A percentile compares a stretch with the other conserved stretches of the same genome.
These are phyloP conservation scores for Oxyteleia sp. DNA, from an alignment of 2,888 invertebrate species.

Conservation along the genomic window DNA sequence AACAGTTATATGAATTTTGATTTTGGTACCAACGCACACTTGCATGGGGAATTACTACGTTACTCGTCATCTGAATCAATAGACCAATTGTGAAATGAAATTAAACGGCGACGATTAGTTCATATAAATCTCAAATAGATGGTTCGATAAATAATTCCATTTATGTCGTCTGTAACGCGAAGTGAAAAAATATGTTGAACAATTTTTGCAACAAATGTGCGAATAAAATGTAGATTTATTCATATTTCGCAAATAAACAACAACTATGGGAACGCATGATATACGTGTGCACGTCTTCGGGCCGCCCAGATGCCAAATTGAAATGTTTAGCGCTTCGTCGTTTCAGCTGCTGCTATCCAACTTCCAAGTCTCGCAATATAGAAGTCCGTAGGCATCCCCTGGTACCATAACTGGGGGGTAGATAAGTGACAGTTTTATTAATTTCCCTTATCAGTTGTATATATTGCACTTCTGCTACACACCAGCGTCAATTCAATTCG, in stretches of 20 bases:
- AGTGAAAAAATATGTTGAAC: no score
- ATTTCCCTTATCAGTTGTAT: conserved; percentile 89
- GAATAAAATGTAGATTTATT: conserved; percentile 26
- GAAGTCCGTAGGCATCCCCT: conserved; percentile 61
- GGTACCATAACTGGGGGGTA: conserved; percentile 81
- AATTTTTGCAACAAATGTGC: conserved; percentile 4
- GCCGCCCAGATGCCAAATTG: conserved; percentile 85
- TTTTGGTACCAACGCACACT: conserved; percentile 21
- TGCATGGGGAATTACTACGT: conserved; percentile 1
- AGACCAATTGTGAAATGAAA: not conserved
- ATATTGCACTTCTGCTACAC: conserved; percentile 74
- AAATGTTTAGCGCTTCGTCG: conserved; percentile 88
- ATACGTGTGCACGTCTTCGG: conserved; percentile 31
- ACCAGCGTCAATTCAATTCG: conserved; percentile 72
- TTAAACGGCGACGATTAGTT: not conserved
- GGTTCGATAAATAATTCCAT: conserved; percentile 4
- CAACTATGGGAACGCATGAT: conserved; percentile 28
- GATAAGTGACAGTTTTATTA: conserved; percentile 93
- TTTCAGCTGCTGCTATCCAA: conserved; percentile 80
- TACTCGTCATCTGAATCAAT: conserved; percentile 14
- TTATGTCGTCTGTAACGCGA: no score
- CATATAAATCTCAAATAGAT: not conserved
- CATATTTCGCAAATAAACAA: conserved; percentile 16
- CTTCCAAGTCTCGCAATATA: conserved; percentile 68
- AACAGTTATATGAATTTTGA: conserved; percentile 65